Percentiles rank a stretch among this genome's conserved stretches.
Evolutionary conservation across 1,140 invertebrate species (phyloP).

Genomic region (Aphelenchoides avenae): DNA sequence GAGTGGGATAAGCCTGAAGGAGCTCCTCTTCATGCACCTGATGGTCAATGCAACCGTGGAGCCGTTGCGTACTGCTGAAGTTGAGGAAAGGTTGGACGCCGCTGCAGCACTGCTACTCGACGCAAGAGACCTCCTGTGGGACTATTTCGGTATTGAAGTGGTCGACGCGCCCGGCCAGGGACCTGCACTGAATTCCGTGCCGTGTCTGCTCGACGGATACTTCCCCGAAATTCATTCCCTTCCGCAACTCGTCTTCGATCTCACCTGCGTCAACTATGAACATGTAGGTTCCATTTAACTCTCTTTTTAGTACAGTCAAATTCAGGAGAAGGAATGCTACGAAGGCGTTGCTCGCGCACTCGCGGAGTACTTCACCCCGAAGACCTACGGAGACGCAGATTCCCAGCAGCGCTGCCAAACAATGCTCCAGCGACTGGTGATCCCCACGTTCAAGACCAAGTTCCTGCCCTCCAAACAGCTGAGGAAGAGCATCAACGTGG

Average conservation of each 20-base stretch:
- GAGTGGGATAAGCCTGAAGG: no score
- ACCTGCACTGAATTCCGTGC: slow-evolving; percentile 7
- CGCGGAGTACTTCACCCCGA: slow-evolving; percentile 21
- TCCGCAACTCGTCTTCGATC: slow-evolving; percentile 15
- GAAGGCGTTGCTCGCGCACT: slow-evolving; percentile 9
- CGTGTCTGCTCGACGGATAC: slow-evolving; percentile 24
- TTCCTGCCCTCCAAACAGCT: slow-evolving; percentile 17
- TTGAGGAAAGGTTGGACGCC: slow-evolving; percentile 7
- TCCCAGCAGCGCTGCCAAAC: neutral
- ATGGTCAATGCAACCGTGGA: neutral
- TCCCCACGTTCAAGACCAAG: slow-evolving; percentile 15
- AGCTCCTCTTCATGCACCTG: neutral
- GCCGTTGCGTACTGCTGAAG: slow-evolving; percentile 20
- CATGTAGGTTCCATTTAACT: slow-evolving; percentile 10
- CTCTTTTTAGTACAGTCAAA: neutral
- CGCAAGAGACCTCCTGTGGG: slow-evolving; percentile 21
- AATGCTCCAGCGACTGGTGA: slow-evolving; percentile 3
- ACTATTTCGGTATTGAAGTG: slow-evolving; percentile 31
- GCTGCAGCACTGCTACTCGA: slow-evolving; percentile 1
- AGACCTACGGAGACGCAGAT: slow-evolving; percentile 4
- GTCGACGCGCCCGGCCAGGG: neutral
- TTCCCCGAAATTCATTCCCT: slow-evolving; percentile 16
- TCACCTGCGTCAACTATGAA: slow-evolving; percentile 14
- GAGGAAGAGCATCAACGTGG: slow-evolving; percentile 4
- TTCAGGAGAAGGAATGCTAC: slow-evolving; percentile 21